phyloP scores from a whole-genome alignment of 2,797 vertebrate species.

The Parauchenoglanis ngamensis region DNA sequence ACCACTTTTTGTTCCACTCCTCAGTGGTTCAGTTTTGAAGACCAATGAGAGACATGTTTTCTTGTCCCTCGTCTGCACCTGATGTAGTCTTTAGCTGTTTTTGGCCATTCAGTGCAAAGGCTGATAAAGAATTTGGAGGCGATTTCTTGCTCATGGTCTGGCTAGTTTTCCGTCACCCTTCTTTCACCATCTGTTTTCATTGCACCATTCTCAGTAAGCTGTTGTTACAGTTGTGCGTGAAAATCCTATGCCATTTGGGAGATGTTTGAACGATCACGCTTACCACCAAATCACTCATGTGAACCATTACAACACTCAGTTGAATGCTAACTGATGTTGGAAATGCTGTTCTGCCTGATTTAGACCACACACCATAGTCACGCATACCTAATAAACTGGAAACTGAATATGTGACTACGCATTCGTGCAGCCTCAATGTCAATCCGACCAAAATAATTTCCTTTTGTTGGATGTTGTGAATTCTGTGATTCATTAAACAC shows the following conservation, averaged over 20 bases:
- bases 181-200: background rate
- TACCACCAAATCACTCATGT: background rate
- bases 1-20: background rate
- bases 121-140: background rate
- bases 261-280: background rate
- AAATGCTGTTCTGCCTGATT: background rate
- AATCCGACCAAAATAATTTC: background rate
- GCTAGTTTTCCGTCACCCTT: background rate
- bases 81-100: background rate
- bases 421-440: background rate
- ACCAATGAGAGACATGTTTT: background rate
- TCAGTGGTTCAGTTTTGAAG: background rate
- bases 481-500: constrained; percentile 8
- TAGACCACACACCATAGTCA: constrained; percentile 4
- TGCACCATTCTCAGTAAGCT: background rate
- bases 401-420: background rate
- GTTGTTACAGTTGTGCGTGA: background rate
- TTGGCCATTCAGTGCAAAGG: background rate
- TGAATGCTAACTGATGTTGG: background rate
- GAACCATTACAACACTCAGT: background rate
- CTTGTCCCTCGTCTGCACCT: background rate
- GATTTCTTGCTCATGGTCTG: background rate
- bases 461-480: constrained; percentile 5
- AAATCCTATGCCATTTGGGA: background rate
- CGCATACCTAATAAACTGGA: background rate